These are phyloP conservation scores for Lepilemur septentrionalis DNA, from an alignment of 2,797 vertebrate genomes.

Conservation along the genomic window DNA sequence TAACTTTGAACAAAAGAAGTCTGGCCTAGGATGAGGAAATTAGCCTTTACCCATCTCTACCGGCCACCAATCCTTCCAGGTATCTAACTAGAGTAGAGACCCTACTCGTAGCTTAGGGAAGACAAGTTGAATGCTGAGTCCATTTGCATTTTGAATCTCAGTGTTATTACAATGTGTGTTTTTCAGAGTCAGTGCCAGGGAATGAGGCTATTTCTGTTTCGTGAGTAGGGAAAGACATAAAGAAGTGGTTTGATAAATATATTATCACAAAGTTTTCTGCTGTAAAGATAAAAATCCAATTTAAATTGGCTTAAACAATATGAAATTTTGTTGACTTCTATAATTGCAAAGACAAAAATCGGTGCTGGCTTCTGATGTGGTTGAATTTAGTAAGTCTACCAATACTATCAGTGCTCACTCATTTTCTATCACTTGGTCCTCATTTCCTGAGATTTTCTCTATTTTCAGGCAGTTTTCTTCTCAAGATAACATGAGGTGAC, in stretches of 20 bases:
- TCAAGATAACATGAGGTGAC: not conserved
- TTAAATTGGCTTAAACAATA: not conserved
- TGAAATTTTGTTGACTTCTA: not conserved
- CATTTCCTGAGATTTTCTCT: not conserved
- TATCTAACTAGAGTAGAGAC: not conserved
- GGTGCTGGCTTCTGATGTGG: not conserved
- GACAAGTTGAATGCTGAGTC: not conserved
- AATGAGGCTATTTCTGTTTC: not conserved
- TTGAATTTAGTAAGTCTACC: not conserved
- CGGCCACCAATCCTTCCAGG: not conserved
- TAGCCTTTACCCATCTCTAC: not conserved
- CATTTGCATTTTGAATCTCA: not conserved
- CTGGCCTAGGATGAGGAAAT: not conserved
- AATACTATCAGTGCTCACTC: not conserved
- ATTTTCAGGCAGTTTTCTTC: not conserved
- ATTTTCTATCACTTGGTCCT: not conserved
- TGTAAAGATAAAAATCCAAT: not conserved
- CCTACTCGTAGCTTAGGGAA: not conserved
- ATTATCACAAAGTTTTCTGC: not conserved
- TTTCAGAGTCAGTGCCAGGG: not conserved
- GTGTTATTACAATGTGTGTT: not conserved
- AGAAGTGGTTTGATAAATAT: not conserved
- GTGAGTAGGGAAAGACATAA: not conserved
- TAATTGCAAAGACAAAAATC: not conserved
- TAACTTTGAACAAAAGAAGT: not conserved